Evolutionary conservation across 2,797 vertebrate genomes (phyloP), one percentile per base, ranked within the genome.

Genomic region (Gadopsis marmoratus): DNA sequence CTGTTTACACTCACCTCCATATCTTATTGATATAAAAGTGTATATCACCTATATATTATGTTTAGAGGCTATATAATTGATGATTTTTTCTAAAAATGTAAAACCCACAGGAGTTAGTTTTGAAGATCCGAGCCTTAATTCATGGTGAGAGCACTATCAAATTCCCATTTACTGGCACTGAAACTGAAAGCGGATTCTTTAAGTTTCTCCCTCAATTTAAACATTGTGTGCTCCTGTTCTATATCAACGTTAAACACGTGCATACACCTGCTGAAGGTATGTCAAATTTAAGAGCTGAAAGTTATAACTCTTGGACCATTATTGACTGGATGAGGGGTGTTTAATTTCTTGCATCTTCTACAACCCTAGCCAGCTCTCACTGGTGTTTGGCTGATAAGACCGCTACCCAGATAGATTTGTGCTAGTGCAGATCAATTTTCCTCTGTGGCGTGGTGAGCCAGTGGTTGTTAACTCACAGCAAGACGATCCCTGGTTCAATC

Each of bases 311-410:
- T 53, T 41, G 9, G 17, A 45, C 12, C 16, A 16, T 19, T 5
- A 23, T 37, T 45, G 2, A 33, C 26, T 65, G 29, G n/a, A 59
- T 43, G 23, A 59, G 8, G 48, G 19, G 26, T 45, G 50, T 56
- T 56, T 45, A 1, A 19, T 64, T 64, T 62, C 23, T 10, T 26
- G 13, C 13, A 4, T 7, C 17, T 55, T 19, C 7, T 54, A 12
- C n/a, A 7, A 43, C 17, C 33, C 11, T 3, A 31, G 4, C 17
- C 14, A 62, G 51, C 71, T 66, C 53, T 50, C 43, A n/a, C 54
- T 19, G 26, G 39, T 29, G 66, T 77, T 48, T 23, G 39, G 51
- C 41, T 55, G 50, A 69, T 54, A 11, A 37, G 21, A 39, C 39
- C 17, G 47, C 26, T 37, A 17, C 29, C 9, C 50, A 33, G 39